phyloP scores from a whole-genome alignment of 2,797 vertebrate genomes.

The Perodicticus potto region DNA sequence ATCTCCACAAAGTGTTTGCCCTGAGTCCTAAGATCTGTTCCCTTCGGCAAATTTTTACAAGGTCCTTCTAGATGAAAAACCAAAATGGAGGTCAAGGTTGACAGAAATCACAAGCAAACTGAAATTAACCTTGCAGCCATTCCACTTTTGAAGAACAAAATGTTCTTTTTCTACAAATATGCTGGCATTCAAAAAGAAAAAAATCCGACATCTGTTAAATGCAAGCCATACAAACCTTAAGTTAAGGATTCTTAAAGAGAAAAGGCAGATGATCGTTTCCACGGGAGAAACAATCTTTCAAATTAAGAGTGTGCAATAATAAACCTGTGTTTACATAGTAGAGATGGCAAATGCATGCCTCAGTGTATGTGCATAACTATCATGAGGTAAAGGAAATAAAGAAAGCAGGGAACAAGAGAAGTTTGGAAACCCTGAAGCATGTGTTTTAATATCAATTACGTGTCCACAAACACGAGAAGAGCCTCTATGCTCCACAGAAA shows the following conservation, averaged over 20 bases:
- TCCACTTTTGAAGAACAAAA: not conserved
- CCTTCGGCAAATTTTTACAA: not conserved
- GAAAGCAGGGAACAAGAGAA: constrained; percentile 10
- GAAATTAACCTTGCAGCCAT: not conserved
- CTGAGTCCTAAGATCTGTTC: not conserved
- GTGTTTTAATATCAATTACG: not conserved
- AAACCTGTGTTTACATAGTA: not conserved
- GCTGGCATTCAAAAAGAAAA: not conserved
- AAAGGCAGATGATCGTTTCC: not conserved
- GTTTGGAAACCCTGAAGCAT: not conserved
- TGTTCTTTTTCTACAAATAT: not conserved
- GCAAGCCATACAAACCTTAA: not conserved
- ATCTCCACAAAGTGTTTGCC: not conserved
- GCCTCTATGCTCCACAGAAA: not conserved
- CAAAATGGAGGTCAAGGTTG: not conserved
- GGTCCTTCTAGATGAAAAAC: not conserved
- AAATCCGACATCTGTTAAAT: not conserved
- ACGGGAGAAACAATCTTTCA: not conserved
- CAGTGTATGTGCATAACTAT: not conserved
- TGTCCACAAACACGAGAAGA: not conserved
- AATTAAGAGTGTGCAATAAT: not conserved
- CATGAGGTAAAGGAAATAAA: not conserved
- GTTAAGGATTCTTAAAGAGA: not conserved
- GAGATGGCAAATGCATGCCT: not conserved
- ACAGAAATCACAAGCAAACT: constrained; percentile 11